Percentiles rank a stretch among this genome's conserved stretches.
phyloP scores from a whole-genome alignment of 2,797 vertebrate species.

The Leptoclinus maculatus region DNA sequence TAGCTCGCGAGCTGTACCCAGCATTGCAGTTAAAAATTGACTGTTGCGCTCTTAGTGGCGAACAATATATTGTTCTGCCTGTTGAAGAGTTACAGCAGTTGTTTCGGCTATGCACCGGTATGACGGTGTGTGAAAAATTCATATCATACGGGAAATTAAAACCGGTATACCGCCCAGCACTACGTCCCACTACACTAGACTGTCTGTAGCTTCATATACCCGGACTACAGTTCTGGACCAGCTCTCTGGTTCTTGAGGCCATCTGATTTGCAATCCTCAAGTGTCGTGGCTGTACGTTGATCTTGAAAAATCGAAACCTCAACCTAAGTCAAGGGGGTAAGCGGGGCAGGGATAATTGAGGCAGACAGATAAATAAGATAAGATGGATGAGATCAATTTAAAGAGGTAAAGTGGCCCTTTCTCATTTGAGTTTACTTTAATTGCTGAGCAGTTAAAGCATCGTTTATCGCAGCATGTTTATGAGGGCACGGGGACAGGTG shows the following conservation, averaged over 20 bases:
- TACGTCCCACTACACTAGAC: no score
- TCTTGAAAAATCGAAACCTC: not conserved
- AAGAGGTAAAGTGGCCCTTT: not conserved
- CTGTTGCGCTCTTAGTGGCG: no score
- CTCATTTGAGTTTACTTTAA: not conserved
- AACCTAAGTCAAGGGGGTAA: no score
- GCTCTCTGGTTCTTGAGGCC: not conserved
- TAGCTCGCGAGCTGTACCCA: no score
- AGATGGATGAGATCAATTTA: slow-evolving; percentile 10
- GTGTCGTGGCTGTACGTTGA: not conserved
- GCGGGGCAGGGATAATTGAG: slow-evolving; percentile 3
- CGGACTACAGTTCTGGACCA: not conserved
- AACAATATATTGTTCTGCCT: no score
- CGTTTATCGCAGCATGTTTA: slow-evolving; percentile 4
- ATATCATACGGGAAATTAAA: no score
- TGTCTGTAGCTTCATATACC: not conserved
- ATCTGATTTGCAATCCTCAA: not conserved
- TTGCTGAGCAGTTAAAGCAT: not conserved
- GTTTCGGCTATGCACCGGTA: no score
- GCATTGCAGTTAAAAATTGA: no score
- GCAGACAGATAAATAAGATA: slow-evolving; percentile 4
- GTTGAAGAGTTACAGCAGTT: no score
- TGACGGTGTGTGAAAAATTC: no score
- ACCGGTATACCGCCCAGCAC: no score
- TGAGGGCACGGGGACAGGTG: not conserved